These are phyloP conservation scores for Drosophila eugracilis DNA, from an alignment of 1,140 invertebrate species.

Conservation along the genomic window DNA sequence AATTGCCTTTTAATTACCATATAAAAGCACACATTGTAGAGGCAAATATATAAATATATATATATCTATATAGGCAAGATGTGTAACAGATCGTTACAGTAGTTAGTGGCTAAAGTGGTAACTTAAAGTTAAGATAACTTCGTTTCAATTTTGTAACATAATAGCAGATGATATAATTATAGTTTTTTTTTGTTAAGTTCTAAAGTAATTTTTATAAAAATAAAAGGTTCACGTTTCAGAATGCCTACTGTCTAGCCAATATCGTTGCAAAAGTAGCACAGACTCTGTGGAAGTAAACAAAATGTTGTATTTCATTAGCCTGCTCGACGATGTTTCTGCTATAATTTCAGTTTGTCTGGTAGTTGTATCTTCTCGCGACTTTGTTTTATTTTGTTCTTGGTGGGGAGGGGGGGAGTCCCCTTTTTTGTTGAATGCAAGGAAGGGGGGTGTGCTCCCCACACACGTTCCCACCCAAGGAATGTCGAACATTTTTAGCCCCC, in stretches of 20 bases:
- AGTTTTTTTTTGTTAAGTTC: too few relatives aligned
- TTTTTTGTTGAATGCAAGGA: background rate
- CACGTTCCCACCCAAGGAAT: constrained; percentile 19
- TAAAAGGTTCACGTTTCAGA: background rate
- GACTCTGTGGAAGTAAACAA: constrained; percentile 58
- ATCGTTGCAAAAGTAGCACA: constrained; percentile 36
- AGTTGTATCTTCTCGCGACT: background rate
- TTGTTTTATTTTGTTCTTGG: background rate
- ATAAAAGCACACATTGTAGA: background rate
- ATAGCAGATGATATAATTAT: too few relatives aligned
- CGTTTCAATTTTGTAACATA: too few relatives aligned
- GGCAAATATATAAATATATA: constrained; percentile 1
- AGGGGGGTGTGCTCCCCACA: too few relatives aligned
- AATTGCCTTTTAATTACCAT: constrained; percentile 75
- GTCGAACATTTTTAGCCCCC: constrained; percentile 42
- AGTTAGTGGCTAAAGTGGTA: background rate
- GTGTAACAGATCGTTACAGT: background rate
- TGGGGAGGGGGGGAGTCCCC: background rate
- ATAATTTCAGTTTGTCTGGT: constrained; percentile 1
- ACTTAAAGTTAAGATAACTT: background rate
- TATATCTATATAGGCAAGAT: constrained; percentile 7
- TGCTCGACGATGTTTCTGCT: background rate
- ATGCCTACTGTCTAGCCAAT: background rate
- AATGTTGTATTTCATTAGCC: constrained; percentile 46
- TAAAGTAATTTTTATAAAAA: too few relatives aligned